A percentile compares a stretch with the other conserved stretches of the same genome.
Evolutionary conservation across 2,888 invertebrate species (phyloP).

Genomic region (Deroplatys truncata): DNA sequence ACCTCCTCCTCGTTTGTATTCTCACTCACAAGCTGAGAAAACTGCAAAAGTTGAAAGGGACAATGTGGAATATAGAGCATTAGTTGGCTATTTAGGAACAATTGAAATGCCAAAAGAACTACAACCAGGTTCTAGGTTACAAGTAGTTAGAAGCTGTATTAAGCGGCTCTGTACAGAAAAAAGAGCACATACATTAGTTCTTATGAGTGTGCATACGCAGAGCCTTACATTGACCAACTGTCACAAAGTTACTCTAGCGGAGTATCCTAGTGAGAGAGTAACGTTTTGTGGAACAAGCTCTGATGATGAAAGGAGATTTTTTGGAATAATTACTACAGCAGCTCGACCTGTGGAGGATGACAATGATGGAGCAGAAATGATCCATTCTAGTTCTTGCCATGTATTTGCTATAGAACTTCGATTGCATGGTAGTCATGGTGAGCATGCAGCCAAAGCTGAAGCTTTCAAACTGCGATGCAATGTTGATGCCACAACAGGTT

Average conservation of each 20-base stretch:
- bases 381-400: constrained; percentile 85
- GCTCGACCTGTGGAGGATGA: constrained; percentile 43
- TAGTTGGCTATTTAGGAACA: constrained; percentile 92
- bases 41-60: constrained; percentile 31
- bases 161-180: constrained; percentile 84
- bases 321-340: constrained; percentile 86
- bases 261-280: constrained; percentile 80
- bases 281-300: constrained; percentile 86
- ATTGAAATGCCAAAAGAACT: constrained; percentile 91
- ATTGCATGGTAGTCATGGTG: constrained; percentile 67
- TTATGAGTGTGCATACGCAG: constrained; percentile 79
- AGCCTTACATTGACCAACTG: constrained; percentile 76
- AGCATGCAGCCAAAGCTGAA: constrained; percentile 74
- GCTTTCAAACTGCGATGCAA: constrained; percentile 78
- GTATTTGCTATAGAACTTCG: constrained; percentile 91
- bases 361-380: constrained; percentile 44
- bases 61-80: constrained; percentile 53
- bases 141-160: constrained; percentile 78
- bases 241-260: constrained; percentile 74
- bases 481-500: constrained; percentile 43
- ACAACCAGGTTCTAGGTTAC: constrained; percentile 66
- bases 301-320: constrained; percentile 87
- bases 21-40: constrained; percentile 36
- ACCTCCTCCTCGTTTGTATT: constrained; percentile 42
- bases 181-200: constrained; percentile 76